Percentiles rank a stretch among this genome's conserved stretches.
Evolutionary conservation across 2,113 vertebrate species (phyloP).

Genomic region (Antechinus flavipes): DNA sequence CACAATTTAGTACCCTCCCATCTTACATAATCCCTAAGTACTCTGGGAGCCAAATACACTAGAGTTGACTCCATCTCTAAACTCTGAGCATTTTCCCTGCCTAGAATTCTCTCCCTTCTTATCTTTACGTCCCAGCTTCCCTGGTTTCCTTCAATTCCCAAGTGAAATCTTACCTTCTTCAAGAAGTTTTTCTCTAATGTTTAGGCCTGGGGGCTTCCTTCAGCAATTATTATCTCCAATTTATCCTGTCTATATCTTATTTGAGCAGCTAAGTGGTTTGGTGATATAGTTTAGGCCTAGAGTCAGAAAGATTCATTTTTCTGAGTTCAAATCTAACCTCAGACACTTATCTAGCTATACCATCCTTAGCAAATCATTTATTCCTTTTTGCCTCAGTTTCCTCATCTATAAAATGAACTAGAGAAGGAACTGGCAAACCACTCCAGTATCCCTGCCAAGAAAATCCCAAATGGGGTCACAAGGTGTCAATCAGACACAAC

Average conservation of each 20-base stretch:
- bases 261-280: background rate
- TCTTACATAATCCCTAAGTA: background rate
- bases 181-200: background rate
- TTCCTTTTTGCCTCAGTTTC: too few relatives aligned
- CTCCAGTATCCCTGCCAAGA: too few relatives aligned
- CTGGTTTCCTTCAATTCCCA: background rate
- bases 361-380: too few relatives aligned
- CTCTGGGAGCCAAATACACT: too few relatives aligned
- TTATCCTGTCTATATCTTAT: background rate
- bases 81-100: background rate
- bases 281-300: too few relatives aligned
- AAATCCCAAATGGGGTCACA: too few relatives aligned
- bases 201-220: background rate
- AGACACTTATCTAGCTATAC: too few relatives aligned
- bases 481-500: too few relatives aligned
- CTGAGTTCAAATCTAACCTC: too few relatives aligned
- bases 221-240: background rate
- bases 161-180: background rate
- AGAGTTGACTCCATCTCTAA: background rate
- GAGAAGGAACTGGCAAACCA: too few relatives aligned
- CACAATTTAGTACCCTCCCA: background rate
- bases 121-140: background rate
- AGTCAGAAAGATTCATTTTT: too few relatives aligned
- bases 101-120: background rate
- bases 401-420: too few relatives aligned